phyloP scores from a whole-genome alignment of 2,888 invertebrate genomes.

The Embidobia sp. region DNA sequence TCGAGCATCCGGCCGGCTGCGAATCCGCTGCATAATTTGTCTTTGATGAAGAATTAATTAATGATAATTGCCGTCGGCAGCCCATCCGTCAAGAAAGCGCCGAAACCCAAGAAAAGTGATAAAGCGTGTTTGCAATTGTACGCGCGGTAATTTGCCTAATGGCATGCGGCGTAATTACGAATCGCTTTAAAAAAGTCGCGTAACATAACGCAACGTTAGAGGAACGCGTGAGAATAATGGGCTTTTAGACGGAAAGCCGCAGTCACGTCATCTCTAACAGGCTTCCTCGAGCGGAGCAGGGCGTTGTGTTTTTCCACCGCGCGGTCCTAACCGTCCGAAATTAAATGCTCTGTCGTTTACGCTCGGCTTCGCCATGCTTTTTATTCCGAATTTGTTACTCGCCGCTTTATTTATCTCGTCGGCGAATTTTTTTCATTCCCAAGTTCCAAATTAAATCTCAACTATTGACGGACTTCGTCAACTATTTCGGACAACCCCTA shows the following conservation, averaged over 20 bases:
- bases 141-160: constrained; percentile 44
- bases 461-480: no score
- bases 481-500: no score
- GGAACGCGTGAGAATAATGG: constrained; percentile 47
- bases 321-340: constrained; percentile 11
- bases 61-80: constrained; percentile 34
- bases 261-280: constrained; percentile 23
- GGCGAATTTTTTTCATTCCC: no score
- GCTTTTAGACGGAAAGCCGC: constrained; percentile 29
- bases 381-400: no score
- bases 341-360: constrained; percentile 1
- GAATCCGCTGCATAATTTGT: constrained; percentile 27
- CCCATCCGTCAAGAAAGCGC: constrained; percentile 17
- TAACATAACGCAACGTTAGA: constrained; percentile 35
- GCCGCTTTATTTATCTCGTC: no score
- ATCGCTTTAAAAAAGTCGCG: constrained; percentile 34
- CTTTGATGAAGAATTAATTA: constrained; percentile 36
- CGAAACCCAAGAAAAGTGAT: constrained; percentile 36
- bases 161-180: constrained; percentile 37
- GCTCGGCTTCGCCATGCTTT: no score
- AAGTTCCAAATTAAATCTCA: no score
- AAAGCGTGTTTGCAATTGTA: constrained; percentile 35
- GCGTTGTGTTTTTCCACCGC: constrained; percentile 28
- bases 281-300: constrained; percentile 11
- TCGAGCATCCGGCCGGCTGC: constrained; percentile 5